Evolutionary conservation across 1,140 invertebrate species (phyloP).

Genomic region (Idris sp.): DNA sequence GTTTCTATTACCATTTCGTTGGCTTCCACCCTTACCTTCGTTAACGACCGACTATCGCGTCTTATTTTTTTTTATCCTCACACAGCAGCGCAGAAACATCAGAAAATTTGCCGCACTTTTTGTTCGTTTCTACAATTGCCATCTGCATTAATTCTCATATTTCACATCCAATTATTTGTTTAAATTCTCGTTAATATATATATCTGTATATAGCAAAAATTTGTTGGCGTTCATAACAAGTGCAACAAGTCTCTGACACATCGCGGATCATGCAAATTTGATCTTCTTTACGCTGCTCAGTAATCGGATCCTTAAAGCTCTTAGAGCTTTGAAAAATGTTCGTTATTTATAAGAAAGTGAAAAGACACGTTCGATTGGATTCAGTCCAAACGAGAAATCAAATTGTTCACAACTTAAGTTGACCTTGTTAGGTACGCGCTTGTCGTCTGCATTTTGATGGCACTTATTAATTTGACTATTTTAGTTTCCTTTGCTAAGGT

Average conservation of each 20-base stretch:
- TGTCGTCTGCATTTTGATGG: constrained; percentile 20
- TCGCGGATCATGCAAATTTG: constrained; percentile 44
- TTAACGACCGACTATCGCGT: constrained; percentile 66
- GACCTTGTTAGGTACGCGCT: constrained; percentile 14
- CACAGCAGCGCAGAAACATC: constrained; percentile 9
- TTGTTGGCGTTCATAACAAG: too few species aligned
- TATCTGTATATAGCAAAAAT: too few species aligned
- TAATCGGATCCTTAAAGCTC: constrained; percentile 14
- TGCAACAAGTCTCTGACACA: constrained; percentile 44
- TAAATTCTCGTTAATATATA: too few species aligned
- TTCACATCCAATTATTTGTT: too few species aligned
- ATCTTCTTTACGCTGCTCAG: constrained; percentile 9
- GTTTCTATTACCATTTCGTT: constrained; percentile 69
- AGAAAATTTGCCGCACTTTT: constrained; percentile 38
- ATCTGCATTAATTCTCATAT: too few species aligned
- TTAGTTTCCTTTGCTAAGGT: constrained; percentile 65
- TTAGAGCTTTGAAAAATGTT: neutral
- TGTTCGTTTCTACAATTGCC: too few species aligned
- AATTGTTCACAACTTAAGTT: constrained; percentile 10
- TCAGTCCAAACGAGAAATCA: too few species aligned
- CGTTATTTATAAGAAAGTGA: neutral
- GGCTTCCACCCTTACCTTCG: constrained; percentile 67
- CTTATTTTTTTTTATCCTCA: constrained; percentile 65
- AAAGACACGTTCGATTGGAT: constrained; percentile 13
- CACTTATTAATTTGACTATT: constrained; percentile 70